These are phyloP conservation scores for Papilio protenor DNA, from an alignment of 2,888 invertebrate species.

Conservation along the genomic window DNA sequence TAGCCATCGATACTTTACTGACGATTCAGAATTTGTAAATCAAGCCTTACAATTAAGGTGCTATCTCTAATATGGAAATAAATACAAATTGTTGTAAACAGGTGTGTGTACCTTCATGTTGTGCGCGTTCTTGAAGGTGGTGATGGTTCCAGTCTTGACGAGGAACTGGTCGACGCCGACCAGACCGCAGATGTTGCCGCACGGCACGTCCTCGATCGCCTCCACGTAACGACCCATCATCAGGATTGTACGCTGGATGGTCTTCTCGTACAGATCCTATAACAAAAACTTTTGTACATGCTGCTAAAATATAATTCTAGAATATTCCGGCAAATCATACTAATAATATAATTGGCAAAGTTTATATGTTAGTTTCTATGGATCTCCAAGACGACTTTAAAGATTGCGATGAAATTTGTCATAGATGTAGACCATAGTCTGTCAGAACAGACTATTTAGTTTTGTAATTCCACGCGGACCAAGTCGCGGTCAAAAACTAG, in stretches of 20 bases:
- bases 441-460: too few relatives aligned
- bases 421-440: too few relatives aligned
- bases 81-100: neutral
- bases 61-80: neutral
- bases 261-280: constrained; percentile 97
- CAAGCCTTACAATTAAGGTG: too few relatives aligned
- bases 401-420: too few relatives aligned
- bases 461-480: too few relatives aligned
- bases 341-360: too few relatives aligned
- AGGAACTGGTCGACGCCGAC: constrained; percentile 99
- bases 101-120: constrained; percentile 91
- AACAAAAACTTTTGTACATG: neutral
- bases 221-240: constrained; percentile 99
- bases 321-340: neutral
- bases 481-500: too few relatives aligned
- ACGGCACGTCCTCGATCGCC: constrained; percentile 99
- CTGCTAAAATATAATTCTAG: neutral
- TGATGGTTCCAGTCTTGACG: constrained; percentile 99
- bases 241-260: constrained; percentile 99
- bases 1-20: too few relatives aligned
- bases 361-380: too few relatives aligned
- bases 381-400: too few relatives aligned
- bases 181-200: constrained; percentile 99
- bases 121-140: constrained; percentile 99
- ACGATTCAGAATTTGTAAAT: too few relatives aligned